phyloP scores from a whole-genome alignment of 1,140 invertebrate species.

The Neocloeon triangulifer region DNA sequence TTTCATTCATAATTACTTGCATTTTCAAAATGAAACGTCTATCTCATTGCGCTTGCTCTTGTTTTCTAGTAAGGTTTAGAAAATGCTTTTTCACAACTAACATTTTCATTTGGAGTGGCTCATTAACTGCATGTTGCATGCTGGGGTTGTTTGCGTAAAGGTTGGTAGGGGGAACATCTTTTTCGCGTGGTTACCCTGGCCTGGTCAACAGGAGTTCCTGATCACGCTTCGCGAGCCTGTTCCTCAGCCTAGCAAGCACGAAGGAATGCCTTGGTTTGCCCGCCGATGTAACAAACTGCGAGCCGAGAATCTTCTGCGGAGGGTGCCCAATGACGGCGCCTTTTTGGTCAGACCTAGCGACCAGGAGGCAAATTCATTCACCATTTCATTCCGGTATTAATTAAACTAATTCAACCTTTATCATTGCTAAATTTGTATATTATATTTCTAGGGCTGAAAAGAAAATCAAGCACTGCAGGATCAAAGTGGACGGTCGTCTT shows the following conservation, averaged over 20 bases:
- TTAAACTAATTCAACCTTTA: too few relatives aligned
- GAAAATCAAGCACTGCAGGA: constrained; percentile 87
- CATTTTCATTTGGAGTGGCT: constrained; percentile 10
- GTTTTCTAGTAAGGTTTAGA: constrained; percentile 3
- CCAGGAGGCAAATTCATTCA: constrained; percentile 62
- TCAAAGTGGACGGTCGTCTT: constrained; percentile 71
- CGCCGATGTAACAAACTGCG: constrained; percentile 47
- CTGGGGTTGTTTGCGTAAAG: constrained; percentile 9
- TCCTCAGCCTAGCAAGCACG: constrained; percentile 83
- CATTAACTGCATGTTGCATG: constrained; percentile 11
- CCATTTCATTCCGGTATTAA: constrained; percentile 92
- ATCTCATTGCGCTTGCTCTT: too few relatives aligned
- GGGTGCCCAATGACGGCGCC: constrained; percentile 66
- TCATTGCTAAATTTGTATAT: too few relatives aligned
- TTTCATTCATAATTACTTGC: too few relatives aligned
- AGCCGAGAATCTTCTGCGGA: constrained; percentile 69
- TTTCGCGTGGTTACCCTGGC: too few relatives aligned
- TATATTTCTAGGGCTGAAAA: constrained; percentile 75
- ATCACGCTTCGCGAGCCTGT: constrained; percentile 77
- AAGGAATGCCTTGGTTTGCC: constrained; percentile 88
- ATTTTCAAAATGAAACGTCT: too few relatives aligned
- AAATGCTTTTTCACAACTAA: too few relatives aligned
- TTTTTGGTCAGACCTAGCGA: constrained; percentile 78
- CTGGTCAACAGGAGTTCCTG: constrained; percentile 43
- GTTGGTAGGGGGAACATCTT: too few relatives aligned